Evolutionary conservation across 37 sponge, comb jelly and placozoan species (phyloP).

Genomic region (Oscarella lobularis): DNA sequence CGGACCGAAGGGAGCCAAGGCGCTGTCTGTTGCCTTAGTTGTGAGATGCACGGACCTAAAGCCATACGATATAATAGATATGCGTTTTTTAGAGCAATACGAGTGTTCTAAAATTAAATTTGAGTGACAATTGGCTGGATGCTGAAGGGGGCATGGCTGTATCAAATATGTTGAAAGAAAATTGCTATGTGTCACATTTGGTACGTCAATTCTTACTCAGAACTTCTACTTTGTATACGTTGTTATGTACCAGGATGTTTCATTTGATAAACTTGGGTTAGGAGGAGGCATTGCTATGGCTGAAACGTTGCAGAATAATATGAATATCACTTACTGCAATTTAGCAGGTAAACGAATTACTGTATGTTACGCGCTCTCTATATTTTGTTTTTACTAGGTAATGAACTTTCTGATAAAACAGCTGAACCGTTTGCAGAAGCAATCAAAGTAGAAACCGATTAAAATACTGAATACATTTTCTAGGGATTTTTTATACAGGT

Average conservation of each 20-base stretch:
- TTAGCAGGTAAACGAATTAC: background rate
- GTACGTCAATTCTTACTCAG: too few species aligned
- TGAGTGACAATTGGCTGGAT: constrained; percentile 83
- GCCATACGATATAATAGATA: background rate
- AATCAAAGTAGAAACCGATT: constrained; percentile 32
- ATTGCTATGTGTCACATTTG: constrained; percentile 84
- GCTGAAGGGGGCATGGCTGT: constrained; percentile 70
- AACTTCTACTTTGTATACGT: too few species aligned
- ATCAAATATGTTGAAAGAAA: constrained; percentile 90
- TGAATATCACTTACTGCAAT: constrained; percentile 58
- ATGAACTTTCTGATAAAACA: constrained; percentile 61
- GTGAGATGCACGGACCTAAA: constrained; percentile 29
- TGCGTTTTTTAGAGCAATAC: constrained; percentile 71
- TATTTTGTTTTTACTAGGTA: constrained; percentile 33
- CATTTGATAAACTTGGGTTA: constrained; percentile 55
- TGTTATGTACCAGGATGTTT: too few species aligned
- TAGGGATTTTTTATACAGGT: constrained; percentile 25
- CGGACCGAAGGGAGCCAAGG: constrained; percentile 91
- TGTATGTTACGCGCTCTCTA: background rate
- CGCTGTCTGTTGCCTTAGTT: constrained; percentile 62
- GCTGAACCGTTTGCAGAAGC: constrained; percentile 63
- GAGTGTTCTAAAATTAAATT: constrained; percentile 57
- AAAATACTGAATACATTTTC: background rate
- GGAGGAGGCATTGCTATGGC: constrained; percentile 74
- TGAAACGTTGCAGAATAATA: constrained; percentile 89